Percentiles rank a stretch among this genome's conserved stretches.
phyloP scores from a whole-genome alignment of 2,888 invertebrate genomes.

The Pinctada fucata region DNA sequence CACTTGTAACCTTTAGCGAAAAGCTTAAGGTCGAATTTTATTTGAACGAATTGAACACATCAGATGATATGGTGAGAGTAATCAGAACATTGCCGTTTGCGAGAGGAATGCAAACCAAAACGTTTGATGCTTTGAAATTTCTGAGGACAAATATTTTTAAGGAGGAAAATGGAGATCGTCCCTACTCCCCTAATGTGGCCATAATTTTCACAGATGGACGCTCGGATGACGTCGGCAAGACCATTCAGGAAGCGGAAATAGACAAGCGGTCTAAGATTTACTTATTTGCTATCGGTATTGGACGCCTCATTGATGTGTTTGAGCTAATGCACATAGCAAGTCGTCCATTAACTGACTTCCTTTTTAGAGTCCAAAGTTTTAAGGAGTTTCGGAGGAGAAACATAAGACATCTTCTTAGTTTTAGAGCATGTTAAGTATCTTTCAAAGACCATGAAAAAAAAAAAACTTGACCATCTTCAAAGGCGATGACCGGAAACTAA shows the following conservation, averaged over 20 bases:
- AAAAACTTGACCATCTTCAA: too few relatives aligned
- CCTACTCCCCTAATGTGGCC: background rate
- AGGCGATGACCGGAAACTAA: too few relatives aligned
- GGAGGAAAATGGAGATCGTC: background rate
- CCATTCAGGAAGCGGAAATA: background rate
- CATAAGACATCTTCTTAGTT: background rate
- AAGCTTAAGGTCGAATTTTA: background rate
- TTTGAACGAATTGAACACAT: background rate
- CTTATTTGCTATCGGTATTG: slow-evolving; percentile 15
- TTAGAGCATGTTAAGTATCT: background rate
- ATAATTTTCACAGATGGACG: slow-evolving; percentile 7
- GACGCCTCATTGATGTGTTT: background rate
- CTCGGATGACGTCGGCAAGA: background rate
- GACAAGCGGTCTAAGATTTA: background rate
- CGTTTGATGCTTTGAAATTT: background rate
- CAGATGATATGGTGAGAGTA: background rate
- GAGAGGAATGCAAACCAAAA: background rate
- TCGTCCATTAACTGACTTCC: background rate
- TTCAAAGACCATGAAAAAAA: background rate
- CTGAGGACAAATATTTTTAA: slow-evolving; percentile 1
- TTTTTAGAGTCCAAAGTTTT: background rate
- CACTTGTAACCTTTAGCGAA: slow-evolving; percentile 4
- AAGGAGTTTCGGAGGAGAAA: background rate
- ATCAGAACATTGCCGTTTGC: background rate
- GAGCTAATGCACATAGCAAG: slow-evolving; percentile 7